phyloP scores from a whole-genome alignment of 2,113 vertebrate species.

The Cygnus atratus region DNA sequence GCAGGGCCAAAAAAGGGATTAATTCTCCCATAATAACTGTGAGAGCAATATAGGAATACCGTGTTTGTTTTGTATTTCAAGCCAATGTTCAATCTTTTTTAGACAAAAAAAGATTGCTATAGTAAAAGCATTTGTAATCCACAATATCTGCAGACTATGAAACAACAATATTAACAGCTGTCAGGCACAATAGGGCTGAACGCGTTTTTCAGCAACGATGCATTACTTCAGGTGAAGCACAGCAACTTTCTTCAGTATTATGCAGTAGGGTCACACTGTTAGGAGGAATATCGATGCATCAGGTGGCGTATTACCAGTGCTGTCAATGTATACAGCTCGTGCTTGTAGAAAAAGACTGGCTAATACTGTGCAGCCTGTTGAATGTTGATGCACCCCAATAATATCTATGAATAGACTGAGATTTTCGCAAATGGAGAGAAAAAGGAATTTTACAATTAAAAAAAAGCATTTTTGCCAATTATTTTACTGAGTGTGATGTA shows the following conservation, averaged over 20 bases:
- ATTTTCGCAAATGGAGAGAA: background rate
- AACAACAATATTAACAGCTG: slow-evolving; percentile 58
- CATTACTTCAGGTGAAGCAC: slow-evolving; percentile 21
- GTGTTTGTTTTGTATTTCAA: slow-evolving; percentile 43
- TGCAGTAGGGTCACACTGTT: background rate
- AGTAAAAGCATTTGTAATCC: background rate
- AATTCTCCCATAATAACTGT: slow-evolving; percentile 64
- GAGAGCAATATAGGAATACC: slow-evolving; percentile 55
- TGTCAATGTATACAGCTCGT: background rate
- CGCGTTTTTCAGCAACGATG: background rate
- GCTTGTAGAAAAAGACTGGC: background rate
- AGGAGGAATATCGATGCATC: background rate
- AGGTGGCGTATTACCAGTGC: background rate
- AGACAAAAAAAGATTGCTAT: background rate
- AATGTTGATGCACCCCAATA: background rate
- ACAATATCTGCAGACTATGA: background rate
- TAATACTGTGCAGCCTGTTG: background rate
- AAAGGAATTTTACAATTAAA: background rate
- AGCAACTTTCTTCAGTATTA: slow-evolving; percentile 3
- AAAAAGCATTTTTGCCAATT: background rate
- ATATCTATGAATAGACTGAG: background rate
- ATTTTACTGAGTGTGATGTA: background rate
- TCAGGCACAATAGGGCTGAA: slow-evolving; percentile 1
- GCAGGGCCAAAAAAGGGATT: slow-evolving; percentile 77
- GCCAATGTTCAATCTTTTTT: background rate